Base-by-base conservation (phyloP, 2,797 vertebrate genomes). In the Champsocephalus esox region DNA sequence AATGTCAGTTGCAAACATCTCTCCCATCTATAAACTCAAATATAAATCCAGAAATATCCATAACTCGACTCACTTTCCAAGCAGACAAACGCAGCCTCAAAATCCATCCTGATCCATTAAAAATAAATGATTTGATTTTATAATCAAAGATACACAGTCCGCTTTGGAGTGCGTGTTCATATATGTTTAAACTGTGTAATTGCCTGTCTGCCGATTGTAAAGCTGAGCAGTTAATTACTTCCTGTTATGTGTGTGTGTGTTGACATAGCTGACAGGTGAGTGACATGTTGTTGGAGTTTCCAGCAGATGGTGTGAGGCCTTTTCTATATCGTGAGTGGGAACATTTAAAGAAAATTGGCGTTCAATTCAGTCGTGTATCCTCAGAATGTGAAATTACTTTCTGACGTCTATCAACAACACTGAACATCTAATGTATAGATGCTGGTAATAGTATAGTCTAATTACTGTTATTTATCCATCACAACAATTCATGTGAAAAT, bases 121-220 rank as follows among this genome's bases (percentile, higher is more conserved):
- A 66, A 62, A 12, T 59, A 28, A 28, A 28, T 28, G 3, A 3
- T 34, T 34, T 34, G 0, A 34, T 8, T 55, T 21, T 4, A 11
- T 80, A 68, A 64, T 80, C 21, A 44, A 13, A 65, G 71, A 60
- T 44, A 73, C 43, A 19, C 4, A 34, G 45, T 13, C 56, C 38
- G 45, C 60, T 69, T 60, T 44, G 34, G 69, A 77, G 73, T 46
- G 61, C 32, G 57, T 49, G 49, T 77, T 55, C 76, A 79, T 69
- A 41, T 80, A 68, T 88, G 75, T 92, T 90, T 77, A 72, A 90
- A 87, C 75, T 52, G 13, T 70, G 38, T 84, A 84, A 91, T 86
- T 87, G 78, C 57, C 83, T 87, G 87, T 84, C 84, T 84, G 71
- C 8, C 13, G 51, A 74, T 78, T 62, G 3, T 54, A 49, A 58